These are phyloP conservation scores for Amniataba percoides DNA, from an alignment of 2,797 vertebrate genomes.

Conservation along the genomic window DNA sequence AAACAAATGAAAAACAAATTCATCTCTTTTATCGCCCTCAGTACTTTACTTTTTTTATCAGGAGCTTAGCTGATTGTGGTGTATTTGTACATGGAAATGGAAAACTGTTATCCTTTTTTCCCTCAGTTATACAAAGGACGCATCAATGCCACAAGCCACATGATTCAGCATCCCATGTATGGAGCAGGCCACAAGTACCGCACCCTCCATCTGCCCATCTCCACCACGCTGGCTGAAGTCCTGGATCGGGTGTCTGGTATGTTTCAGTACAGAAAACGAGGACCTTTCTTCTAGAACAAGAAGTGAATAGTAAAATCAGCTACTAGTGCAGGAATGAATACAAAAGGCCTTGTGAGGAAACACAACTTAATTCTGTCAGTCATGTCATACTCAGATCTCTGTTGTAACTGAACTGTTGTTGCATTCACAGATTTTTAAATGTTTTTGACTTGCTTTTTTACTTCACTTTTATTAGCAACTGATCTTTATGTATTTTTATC, in stretches of 20 bases:
- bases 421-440: background rate
- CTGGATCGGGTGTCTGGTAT: constrained; percentile 97
- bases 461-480: too few species aligned
- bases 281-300: background rate
- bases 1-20: too few species aligned
- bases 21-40: too few species aligned
- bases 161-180: constrained; percentile 99
- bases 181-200: constrained; percentile 99
- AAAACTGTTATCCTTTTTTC: background rate
- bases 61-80: background rate
- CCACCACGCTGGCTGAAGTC: constrained; percentile 96
- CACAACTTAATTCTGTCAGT: background rate
- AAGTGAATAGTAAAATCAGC: background rate
- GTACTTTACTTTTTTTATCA: background rate
- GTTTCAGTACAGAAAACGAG: constrained; percentile 28
- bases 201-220: constrained; percentile 97
- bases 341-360: too few species aligned
- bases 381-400: background rate
- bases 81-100: background rate
- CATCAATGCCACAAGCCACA: constrained; percentile 98
- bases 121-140: constrained; percentile 96
- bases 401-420: too few species aligned
- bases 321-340: background rate
- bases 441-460: background rate
- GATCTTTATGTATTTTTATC: too few species aligned